phyloP scores from a whole-genome alignment of 2,113 vertebrate genomes.

The Danionella cerebrum region DNA sequence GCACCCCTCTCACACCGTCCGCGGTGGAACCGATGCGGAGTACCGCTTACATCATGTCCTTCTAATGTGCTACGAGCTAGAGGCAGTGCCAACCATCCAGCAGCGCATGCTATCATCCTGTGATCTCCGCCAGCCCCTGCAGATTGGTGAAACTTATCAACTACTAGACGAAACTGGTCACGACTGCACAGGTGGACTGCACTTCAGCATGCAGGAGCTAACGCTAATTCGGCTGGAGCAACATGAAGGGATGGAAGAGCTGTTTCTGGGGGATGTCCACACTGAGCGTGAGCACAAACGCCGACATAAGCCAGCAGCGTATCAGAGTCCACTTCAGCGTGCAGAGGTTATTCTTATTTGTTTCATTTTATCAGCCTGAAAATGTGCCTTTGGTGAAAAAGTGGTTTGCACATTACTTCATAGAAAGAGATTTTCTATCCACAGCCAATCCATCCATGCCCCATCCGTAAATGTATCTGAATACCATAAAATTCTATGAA shows the following conservation, averaged over 20 bases:
- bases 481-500: too few species aligned
- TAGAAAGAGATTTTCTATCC: too few species aligned
- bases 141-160: slow-evolving; percentile 71
- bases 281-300: slow-evolving; percentile 61
- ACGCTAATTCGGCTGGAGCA: slow-evolving; percentile 89
- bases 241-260: slow-evolving; percentile 87
- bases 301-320: slow-evolving; percentile 77
- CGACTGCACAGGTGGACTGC: slow-evolving; percentile 70
- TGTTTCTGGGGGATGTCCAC: slow-evolving; percentile 91
- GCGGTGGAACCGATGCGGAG: slow-evolving; percentile 85
- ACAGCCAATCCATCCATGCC: too few species aligned
- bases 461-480: too few species aligned
- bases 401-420: too few species aligned
- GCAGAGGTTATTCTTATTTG: slow-evolving; percentile 62
- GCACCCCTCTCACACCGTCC: too few species aligned
- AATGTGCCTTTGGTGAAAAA: too few species aligned
- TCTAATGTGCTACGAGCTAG: slow-evolving; percentile 73
- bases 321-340: slow-evolving; percentile 86
- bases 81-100: slow-evolving; percentile 66
- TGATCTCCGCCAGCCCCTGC: slow-evolving; percentile 64
- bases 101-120: slow-evolving; percentile 69
- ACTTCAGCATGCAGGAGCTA: slow-evolving; percentile 90
- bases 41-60: slow-evolving; percentile 78
- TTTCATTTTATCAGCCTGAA: background rate
- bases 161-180: slow-evolving; percentile 75